A percentile compares a stretch with the other conserved stretches of the same genome.
Evolutionary conservation across 2,113 vertebrate genomes (phyloP).

Genomic region (Cardinalis cardinalis): DNA sequence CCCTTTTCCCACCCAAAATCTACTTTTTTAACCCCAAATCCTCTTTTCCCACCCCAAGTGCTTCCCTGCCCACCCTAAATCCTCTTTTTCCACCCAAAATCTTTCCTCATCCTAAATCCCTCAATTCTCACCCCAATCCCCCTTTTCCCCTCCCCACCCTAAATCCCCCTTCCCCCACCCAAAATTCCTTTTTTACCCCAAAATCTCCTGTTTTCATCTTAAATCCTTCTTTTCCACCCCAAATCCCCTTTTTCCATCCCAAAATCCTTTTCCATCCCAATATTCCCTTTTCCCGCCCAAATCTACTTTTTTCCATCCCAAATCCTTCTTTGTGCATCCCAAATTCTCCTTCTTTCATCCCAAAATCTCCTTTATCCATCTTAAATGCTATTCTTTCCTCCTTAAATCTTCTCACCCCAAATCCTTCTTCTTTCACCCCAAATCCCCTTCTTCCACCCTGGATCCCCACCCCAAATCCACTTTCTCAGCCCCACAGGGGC

Average conservation of each 20-base stretch:
- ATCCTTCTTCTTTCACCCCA: background rate
- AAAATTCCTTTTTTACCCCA: background rate
- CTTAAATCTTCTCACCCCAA: background rate
- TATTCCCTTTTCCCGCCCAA: background rate
- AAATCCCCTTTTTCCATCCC: background rate
- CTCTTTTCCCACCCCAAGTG: background rate
- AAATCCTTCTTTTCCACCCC: background rate
- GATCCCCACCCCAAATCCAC: background rate
- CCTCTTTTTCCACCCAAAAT: background rate
- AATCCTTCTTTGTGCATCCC: background rate
- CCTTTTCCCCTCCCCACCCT: background rate
- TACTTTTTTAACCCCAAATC: background rate
- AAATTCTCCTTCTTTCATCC: background rate
- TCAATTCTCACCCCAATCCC: background rate
- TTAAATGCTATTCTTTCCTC: background rate
- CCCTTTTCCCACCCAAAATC: background rate
- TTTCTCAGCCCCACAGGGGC: background rate
- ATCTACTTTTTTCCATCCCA: background rate
- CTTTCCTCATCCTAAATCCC: background rate
- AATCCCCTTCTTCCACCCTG: background rate
- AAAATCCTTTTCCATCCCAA: background rate
- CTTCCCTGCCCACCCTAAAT: background rate
- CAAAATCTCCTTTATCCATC: background rate
- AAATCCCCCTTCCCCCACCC: background rate
- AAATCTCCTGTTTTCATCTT: background rate